These are phyloP conservation scores for Potamilus streckersoni DNA, from an alignment of 1,140 invertebrate species.

Conservation along the genomic window DNA sequence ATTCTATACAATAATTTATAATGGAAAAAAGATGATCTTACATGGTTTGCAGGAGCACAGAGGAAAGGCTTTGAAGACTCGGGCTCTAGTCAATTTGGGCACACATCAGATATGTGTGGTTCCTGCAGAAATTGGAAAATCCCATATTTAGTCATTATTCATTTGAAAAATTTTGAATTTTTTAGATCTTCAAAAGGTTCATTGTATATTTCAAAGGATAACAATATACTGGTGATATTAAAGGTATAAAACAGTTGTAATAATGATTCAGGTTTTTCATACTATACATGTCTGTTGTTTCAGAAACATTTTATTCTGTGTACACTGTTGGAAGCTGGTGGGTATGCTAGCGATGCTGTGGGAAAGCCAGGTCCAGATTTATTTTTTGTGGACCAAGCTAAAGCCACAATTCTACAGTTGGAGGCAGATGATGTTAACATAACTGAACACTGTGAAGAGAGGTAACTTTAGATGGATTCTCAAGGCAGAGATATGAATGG, in stretches of 20 bases:
- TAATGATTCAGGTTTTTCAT: background rate
- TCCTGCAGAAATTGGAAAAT: slow-evolving; percentile 1
- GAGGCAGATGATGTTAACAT: slow-evolving; percentile 64
- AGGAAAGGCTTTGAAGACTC: no score
- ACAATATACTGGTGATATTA: background rate
- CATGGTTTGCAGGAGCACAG: no score
- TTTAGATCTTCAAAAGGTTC: background rate
- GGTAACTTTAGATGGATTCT: slow-evolving; percentile 1
- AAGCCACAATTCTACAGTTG: slow-evolving; percentile 66
- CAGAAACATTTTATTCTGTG: slow-evolving; percentile 62
- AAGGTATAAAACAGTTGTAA: background rate
- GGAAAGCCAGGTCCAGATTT: slow-evolving; percentile 58
- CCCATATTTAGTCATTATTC: background rate
- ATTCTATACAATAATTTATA: no score
- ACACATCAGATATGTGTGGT: background rate
- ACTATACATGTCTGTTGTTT: slow-evolving; percentile 25
- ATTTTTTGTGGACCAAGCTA: slow-evolving; percentile 67
- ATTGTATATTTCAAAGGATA: background rate
- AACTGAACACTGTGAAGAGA: slow-evolving; percentile 27
- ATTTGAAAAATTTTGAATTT: background rate
- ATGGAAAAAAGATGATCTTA: no score
- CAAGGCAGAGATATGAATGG: no score
- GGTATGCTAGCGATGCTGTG: slow-evolving; percentile 43
- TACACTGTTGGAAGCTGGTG: slow-evolving; percentile 62
- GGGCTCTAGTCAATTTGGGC: no score